Evolutionary conservation across 2,888 invertebrate species (phyloP).

Genomic region (Dione juno): DNA sequence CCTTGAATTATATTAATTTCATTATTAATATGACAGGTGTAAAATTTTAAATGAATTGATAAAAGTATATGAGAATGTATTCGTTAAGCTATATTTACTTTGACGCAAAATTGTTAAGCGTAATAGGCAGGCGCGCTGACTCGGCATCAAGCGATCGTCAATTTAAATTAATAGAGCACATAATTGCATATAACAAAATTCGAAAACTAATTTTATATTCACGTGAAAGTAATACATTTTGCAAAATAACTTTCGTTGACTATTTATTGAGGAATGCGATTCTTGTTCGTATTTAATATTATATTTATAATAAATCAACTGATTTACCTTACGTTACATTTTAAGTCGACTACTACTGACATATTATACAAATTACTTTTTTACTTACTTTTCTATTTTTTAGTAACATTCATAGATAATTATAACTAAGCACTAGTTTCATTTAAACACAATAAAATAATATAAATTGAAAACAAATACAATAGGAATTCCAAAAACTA

Average conservation of each 20-base stretch:
- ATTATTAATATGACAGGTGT: too few species aligned
- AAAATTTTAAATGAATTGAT: too few species aligned
- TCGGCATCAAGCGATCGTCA: neutral
- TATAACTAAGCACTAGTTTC: neutral
- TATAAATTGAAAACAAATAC: neutral
- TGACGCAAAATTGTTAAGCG: neutral
- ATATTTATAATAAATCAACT: too few species aligned
- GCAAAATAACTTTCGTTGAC: neutral
- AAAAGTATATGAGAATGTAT: neutral
- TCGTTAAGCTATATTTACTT: neutral
- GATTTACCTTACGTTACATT: too few species aligned
- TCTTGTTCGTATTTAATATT: neutral
- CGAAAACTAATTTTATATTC: conserved; percentile 6
- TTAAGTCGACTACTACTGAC: too few species aligned
- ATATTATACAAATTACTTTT: neutral
- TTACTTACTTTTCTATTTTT: neutral
- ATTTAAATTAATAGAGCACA: conserved; percentile 20
- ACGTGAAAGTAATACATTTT: neutral
- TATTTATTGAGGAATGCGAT: too few species aligned
- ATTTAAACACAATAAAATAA: neutral
- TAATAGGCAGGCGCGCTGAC: conserved; percentile 5
- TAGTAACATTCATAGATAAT: too few species aligned
- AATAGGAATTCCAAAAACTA: neutral
- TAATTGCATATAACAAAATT: conserved; percentile 12
- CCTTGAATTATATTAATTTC: too few species aligned